Percentiles rank a stretch among this genome's conserved stretches.
Conservation (phyloP, 2,797 vertebrate species). For the Gadopsis bispinosus region DNA sequence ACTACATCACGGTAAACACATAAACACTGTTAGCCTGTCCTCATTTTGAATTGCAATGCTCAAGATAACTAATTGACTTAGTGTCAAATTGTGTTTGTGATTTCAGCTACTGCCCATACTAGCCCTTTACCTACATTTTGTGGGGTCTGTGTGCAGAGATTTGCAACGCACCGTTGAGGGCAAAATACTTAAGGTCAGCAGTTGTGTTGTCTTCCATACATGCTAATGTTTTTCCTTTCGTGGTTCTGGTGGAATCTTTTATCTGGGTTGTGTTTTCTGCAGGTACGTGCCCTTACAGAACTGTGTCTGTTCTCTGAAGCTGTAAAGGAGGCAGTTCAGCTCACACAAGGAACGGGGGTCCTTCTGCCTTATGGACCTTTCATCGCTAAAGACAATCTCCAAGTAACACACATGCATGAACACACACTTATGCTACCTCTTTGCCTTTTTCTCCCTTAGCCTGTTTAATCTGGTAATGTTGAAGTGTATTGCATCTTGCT, state of each 20-base stretch:
- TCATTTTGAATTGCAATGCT: conserved; percentile 3
- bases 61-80: background rate
- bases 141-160: conserved; percentile 89
- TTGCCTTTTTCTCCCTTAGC: background rate
- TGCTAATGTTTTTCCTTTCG: conserved; percentile 27
- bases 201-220: conserved; percentile 16
- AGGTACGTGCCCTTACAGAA: conserved; percentile 91
- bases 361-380: conserved; percentile 78
- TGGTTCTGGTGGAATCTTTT: conserved; percentile 40
- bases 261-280: conserved; percentile 47
- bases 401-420: conserved; percentile 61
- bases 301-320: conserved; percentile 90
- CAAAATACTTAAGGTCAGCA: conserved; percentile 92
- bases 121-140: conserved; percentile 90
- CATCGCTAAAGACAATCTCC: conserved; percentile 54
- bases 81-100: conserved; percentile 22
- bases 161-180: conserved; percentile 85
- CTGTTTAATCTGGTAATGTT: background rate
- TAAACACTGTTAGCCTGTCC: background rate
- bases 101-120: conserved; percentile 91
- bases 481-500: background rate
- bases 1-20: conserved; percentile 87
- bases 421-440: background rate
- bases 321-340: conserved; percentile 83
- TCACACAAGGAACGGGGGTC: conserved; percentile 84